These are phyloP conservation scores for Oceanites oceanicus DNA, from an alignment of 2,113 vertebrate genomes.

Conservation along the genomic window DNA sequence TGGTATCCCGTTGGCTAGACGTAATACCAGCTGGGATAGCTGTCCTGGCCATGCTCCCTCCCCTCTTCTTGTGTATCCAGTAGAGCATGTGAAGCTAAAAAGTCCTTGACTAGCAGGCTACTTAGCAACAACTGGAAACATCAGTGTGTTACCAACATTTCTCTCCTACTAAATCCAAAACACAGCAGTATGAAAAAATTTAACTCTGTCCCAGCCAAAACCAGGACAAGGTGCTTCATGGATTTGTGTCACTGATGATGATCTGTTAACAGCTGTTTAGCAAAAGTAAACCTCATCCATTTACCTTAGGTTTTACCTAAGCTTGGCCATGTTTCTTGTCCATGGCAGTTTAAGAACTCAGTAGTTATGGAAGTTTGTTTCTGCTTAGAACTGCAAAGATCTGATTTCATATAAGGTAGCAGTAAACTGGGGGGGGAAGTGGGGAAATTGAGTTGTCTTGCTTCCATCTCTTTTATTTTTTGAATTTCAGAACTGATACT, in stretches of 20 bases:
- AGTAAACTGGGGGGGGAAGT: fast-evolving
- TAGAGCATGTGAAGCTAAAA: no score
- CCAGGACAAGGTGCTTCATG: neutral
- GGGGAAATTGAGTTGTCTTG: neutral
- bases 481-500: neutral
- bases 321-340: neutral
- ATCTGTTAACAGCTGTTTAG: neutral
- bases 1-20: no score
- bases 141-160: no score
- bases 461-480: neutral
- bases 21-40: no score
- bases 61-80: no score
- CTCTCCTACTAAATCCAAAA: no score
- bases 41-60: no score
- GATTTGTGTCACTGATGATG: neutral
- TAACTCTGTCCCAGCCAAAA: no score
- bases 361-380: neutral
- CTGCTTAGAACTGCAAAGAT: neutral
- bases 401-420: neutral
- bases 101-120: no score
- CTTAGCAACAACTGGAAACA: no score
- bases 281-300: neutral
- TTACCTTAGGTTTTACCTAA: neutral
- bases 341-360: neutral
- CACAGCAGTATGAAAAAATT: no score